Evolutionary conservation across 2,888 invertebrate genomes (phyloP), one percentile per base, ranked within the genome.

Genomic region (Chouioia cunea): DNA sequence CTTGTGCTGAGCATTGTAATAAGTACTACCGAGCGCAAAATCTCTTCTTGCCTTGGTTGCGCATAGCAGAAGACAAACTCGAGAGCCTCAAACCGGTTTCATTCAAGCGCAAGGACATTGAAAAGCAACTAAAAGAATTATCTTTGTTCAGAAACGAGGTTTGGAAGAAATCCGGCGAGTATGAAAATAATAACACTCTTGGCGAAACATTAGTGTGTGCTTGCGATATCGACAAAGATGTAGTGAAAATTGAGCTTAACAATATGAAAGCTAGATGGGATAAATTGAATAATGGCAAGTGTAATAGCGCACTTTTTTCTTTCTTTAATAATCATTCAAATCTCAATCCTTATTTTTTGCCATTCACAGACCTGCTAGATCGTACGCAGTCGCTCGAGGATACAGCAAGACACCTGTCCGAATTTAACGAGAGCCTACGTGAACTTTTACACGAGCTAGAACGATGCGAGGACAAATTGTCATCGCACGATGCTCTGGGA

Each of bases 121-220:
- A 96, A 81, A 93, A 93, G 77, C 96, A 96, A 82, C 87, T 97
- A 4, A 92, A 93, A 64, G 97, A 97, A 79, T 87, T 97, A 66
- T 95, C 96, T 80, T 90, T 90, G 59, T 93, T 97, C 88, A 91
- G 97, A 78, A 97, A 96, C 80, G 97, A 97, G 79, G 92, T 97
- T 0, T 94, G 96, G 93, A 95, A 96, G 85, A 94, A 94, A 80
- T 94, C 95, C 15, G 96, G 96, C 12, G 97, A 97, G 86, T 97
- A 93, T 79, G 97, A 97, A 80, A 95, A 94, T 84, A 93, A 94
- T 76, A 91, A 92, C 81, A 92, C 92, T 0, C 87, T 95, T 2
- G 97, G 97, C 0, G 96, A 97, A 79, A 92, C 94, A 0, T 95
- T 97, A 88, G 89, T 97, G 62, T 90, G 91, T 0, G 90, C 94